Conservation (phyloP, 2,113 vertebrate genomes). For the Phrynosoma platyrhinos region DNA sequence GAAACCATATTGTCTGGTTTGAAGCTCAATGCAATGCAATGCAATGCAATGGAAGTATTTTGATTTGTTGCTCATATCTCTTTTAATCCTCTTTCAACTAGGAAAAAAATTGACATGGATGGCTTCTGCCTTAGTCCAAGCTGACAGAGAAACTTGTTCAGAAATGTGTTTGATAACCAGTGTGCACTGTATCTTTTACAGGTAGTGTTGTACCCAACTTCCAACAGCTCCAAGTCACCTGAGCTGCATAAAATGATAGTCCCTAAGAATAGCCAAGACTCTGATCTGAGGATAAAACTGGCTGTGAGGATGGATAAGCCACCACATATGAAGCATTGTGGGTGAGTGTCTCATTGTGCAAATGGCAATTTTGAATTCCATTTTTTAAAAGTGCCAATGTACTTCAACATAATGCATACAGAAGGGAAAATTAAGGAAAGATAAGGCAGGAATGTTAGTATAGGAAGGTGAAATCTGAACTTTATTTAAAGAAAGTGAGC, state of each 20-base stretch:
- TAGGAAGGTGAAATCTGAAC: neutral
- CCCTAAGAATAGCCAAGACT: constrained; percentile 94
- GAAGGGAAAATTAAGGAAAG: neutral
- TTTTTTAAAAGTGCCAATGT: neutral
- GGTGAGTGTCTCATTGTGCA: constrained; percentile 79
- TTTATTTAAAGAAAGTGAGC: neutral
- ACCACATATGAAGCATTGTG: constrained; percentile 96
- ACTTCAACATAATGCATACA: neutral
- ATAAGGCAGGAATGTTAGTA: neutral
- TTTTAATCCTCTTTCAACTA: constrained; percentile 21
- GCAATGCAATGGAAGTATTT: constrained; percentile 19
- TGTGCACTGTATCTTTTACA: constrained; percentile 67
- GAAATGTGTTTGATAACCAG: constrained; percentile 1
- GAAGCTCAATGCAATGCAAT: no score
- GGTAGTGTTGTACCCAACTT: constrained; percentile 93
- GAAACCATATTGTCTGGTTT: no score
- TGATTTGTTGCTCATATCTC: constrained; percentile 37
- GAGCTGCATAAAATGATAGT: constrained; percentile 94
- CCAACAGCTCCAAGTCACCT: constrained; percentile 89
- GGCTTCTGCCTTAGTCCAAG: constrained; percentile 27
- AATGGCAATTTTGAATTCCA: constrained; percentile 17
- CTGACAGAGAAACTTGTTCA: neutral
- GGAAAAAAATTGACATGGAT: constrained; percentile 24
- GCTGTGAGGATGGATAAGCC: constrained; percentile 97
- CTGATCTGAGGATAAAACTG: constrained; percentile 93